Percentiles rank a stretch among this genome's conserved stretches.
phyloP scores from a whole-genome alignment of 2,113 vertebrate genomes.

The Actenoides hombroni region DNA sequence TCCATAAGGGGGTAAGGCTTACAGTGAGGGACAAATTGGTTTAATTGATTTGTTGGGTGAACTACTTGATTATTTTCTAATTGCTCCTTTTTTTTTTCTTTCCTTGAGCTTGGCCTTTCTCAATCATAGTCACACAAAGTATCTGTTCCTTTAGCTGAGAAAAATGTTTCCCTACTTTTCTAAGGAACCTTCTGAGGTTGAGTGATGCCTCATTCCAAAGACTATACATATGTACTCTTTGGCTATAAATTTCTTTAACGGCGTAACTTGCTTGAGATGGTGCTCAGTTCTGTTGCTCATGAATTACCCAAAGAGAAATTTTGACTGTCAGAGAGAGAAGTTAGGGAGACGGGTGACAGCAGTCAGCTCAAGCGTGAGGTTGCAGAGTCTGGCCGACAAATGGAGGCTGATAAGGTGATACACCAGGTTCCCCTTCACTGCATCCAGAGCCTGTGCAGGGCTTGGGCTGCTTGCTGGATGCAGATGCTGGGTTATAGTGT shows the following conservation, averaged over 20 bases:
- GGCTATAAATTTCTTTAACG: background rate
- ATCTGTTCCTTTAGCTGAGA: background rate
- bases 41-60: background rate
- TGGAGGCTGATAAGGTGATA: fast-evolving
- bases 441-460: background rate
- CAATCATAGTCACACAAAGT: background rate
- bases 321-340: background rate
- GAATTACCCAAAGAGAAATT: background rate
- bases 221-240: background rate
- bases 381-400: background rate
- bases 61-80: background rate
- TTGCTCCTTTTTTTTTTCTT: background rate
- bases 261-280: background rate
- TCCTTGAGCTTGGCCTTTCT: background rate
- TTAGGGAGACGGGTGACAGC: background rate
- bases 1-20: background rate
- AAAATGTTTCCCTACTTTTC: background rate
- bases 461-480: background rate
- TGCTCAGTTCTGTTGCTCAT: background rate
- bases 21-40: background rate
- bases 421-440: background rate
- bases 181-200: background rate
- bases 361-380: background rate
- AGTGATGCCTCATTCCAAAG: background rate
- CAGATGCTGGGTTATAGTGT: background rate